phyloP scores from a whole-genome alignment of 2,888 invertebrate genomes.

The Diloba caeruleocephala region DNA sequence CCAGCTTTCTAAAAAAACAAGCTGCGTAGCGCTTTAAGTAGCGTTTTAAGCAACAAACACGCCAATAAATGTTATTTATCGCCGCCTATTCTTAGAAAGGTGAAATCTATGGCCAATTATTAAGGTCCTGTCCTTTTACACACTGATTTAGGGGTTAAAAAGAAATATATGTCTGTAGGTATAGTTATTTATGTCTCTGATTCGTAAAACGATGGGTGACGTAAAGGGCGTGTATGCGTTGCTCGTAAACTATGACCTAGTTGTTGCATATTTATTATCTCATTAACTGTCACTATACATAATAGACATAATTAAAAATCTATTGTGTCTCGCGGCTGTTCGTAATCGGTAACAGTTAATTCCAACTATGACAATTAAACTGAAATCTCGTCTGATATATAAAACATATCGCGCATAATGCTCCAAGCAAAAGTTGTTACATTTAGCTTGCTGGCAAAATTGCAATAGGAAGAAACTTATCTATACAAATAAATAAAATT shows the following conservation, averaged over 20 bases:
- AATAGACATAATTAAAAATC: too few relatives aligned
- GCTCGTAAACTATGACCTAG: conserved; percentile 30
- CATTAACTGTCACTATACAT: conserved; percentile 17
- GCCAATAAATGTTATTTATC: conserved; percentile 43
- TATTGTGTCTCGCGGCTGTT: too few relatives aligned
- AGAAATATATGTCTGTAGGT: conserved; percentile 13
- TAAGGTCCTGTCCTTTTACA: conserved; percentile 25
- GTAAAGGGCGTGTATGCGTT: conserved; percentile 13
- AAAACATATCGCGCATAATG: too few relatives aligned
- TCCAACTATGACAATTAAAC: too few relatives aligned
- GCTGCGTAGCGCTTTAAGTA: too few relatives aligned
- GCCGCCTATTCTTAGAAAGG: conserved; percentile 39
- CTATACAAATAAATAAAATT: too few relatives aligned
- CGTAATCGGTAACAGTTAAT: too few relatives aligned
- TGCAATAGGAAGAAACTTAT: too few relatives aligned
- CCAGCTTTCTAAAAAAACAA: conserved; percentile 28
- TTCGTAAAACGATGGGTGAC: conserved; percentile 23
- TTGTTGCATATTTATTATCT: conserved; percentile 24
- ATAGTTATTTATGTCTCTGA: conserved; percentile 26
- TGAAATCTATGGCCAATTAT: conserved; percentile 43
- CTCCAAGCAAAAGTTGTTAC: too few relatives aligned
- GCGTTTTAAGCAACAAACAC: conserved; percentile 33
- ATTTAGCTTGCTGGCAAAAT: too few relatives aligned
- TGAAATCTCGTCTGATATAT: too few relatives aligned
- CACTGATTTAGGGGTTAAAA: conserved; percentile 18